Conservation (phyloP, 2,888 invertebrate genomes). For the Axea sp. region DNA sequence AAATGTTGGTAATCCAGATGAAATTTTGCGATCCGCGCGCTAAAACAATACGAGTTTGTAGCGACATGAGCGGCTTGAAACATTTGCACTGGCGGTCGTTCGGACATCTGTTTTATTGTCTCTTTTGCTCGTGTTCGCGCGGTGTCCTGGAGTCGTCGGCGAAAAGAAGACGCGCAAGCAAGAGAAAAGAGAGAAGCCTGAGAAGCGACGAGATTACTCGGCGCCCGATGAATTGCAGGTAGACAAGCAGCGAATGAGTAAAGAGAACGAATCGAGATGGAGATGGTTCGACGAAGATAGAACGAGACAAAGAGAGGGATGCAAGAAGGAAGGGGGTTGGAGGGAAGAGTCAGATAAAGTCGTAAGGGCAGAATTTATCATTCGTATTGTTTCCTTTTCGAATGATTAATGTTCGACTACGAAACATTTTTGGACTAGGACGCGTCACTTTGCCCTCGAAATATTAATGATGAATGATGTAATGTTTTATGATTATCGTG, state of each 20-base stretch:
- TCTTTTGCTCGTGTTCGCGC: slow-evolving; percentile 34
- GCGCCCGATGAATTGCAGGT: slow-evolving; percentile 56
- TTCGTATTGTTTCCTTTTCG: slow-evolving; percentile 36
- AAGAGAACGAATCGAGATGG: slow-evolving; percentile 15
- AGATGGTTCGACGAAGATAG: neutral
- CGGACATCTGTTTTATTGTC: slow-evolving; percentile 50
- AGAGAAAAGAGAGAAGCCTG: slow-evolving; percentile 36
- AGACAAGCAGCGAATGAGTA: slow-evolving; percentile 49
- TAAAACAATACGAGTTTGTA: slow-evolving; percentile 28
- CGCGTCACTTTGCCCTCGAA: slow-evolving; percentile 24
- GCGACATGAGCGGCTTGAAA: slow-evolving; percentile 26
- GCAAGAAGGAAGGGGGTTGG: neutral
- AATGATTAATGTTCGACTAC: slow-evolving; percentile 41
- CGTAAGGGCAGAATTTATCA: slow-evolving; percentile 50
- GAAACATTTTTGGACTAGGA: slow-evolving; percentile 46
- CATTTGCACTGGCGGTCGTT: slow-evolving; percentile 34
- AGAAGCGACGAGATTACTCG: slow-evolving; percentile 58
- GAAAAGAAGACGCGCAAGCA: slow-evolving; percentile 16
- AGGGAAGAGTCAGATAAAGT: slow-evolving; percentile 36
- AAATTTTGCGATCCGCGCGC: neutral
- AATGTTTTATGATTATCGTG: slow-evolving; percentile 40
- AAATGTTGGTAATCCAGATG: no score
- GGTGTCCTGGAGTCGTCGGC: slow-evolving; percentile 11
- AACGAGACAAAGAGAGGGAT: slow-evolving; percentile 2
- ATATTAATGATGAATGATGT: slow-evolving; percentile 56